Base-by-base conservation (phyloP, 2,797 vertebrate species). In the Tokudaia tokunoshimensis region DNA sequence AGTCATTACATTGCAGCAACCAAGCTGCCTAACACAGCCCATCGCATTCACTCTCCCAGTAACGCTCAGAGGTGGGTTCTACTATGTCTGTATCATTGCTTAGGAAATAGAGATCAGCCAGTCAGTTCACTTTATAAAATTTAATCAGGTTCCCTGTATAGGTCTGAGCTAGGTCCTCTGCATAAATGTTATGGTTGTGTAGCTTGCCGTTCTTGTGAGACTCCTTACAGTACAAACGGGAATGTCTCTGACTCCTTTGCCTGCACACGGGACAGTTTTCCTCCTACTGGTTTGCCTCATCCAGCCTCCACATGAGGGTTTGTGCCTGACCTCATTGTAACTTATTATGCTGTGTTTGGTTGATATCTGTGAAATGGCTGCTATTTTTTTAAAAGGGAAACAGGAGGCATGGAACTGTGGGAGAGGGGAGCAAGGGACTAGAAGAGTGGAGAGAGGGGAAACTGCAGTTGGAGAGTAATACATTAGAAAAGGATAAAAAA, bases 71-170 rank as follows among this genome's bases (percentile, higher is more conserved):
- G 11, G 24, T 41, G 31, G 24, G 34, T 31, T 78, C 82, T 93
- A 61, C 47, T 83, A 26, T 91, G 57, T 74, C 14, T 83, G 0
- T 15, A 34, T 86, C 44, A 63, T 61, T 31, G 31, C 11, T 50
- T 86, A 95, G 50, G 22, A 89, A 93, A 87, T 80, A 52, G 74
- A 86, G 22, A 67, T 47, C 31, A 93, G n/a, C 3, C 9, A 80
- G 34, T 44, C 9, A 1, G 55, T 70, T 92, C 84, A 78, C 52
- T 74, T 72, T 15, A 80, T 15, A 55, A 55, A 80, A 55, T 20
- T 1, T 20, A 20, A 55, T 26, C 74, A 47, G 11, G 2, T 24
- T 47, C 74, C 22, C 74, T 76, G 74, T 26, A 3, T 47, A 41
- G 41, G 41, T 47, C 41, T 44, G 22, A 76, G 37, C 37, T 75